Percentiles rank a stretch among this genome's conserved stretches.
Conservation (phyloP, 2,797 vertebrate species). For the Eptatretus atami region DNA sequence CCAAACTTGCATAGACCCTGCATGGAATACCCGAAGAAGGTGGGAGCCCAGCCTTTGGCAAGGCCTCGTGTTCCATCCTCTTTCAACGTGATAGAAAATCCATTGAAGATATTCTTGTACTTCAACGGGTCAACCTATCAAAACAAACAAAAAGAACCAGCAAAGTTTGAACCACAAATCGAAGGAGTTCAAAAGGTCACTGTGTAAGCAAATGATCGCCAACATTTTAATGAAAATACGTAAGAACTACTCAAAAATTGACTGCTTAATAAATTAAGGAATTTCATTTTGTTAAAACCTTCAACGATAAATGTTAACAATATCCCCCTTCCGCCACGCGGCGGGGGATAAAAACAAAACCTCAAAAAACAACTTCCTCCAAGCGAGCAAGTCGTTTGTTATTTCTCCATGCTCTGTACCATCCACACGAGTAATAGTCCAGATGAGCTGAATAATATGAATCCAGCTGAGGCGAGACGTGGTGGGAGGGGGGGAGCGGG, state of each 20-base stretch:
- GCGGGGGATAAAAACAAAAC: no score
- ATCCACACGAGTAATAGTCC: no score
- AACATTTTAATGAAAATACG: neutral
- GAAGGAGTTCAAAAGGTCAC: no score
- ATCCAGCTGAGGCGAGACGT: no score
- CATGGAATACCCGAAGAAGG: slow-evolving; percentile 81
- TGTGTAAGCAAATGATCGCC: neutral
- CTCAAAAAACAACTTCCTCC: no score
- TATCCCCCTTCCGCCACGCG: no score
- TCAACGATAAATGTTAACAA: neutral
- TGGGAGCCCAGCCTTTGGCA: slow-evolving; percentile 83
- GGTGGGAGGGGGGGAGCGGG: no score
- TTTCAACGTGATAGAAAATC: slow-evolving; percentile 43
- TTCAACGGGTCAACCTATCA: slow-evolving; percentile 55
- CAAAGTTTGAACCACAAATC: neutral
- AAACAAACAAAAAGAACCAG: neutral
- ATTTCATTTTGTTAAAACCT: neutral
- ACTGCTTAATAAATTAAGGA: neutral
- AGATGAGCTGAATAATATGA: no score
- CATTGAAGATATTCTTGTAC: slow-evolving; percentile 65
- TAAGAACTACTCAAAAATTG: neutral
- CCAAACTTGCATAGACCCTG: slow-evolving; percentile 94
- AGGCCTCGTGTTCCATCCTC: slow-evolving; percentile 63
- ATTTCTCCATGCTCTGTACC: no score
- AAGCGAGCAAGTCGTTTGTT: no score